phyloP scores from a whole-genome alignment of 2,113 vertebrate genomes.

The Larimichthys crocea region DNA sequence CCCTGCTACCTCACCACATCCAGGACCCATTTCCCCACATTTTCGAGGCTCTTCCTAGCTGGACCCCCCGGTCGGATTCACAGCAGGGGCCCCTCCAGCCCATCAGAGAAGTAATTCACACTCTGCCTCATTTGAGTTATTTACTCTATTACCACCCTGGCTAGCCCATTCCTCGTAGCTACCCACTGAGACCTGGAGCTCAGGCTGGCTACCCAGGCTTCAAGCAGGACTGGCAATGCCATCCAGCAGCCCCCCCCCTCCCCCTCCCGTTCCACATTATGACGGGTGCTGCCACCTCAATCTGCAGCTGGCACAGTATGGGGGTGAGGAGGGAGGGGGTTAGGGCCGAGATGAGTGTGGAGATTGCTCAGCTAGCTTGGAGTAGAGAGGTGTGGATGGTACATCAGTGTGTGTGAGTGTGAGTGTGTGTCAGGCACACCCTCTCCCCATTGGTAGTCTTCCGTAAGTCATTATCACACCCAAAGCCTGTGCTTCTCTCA shows the following conservation, averaged over 20 bases:
- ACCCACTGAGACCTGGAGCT: constrained; percentile 78
- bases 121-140: constrained; percentile 84
- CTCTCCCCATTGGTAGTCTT: constrained; percentile 69
- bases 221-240: constrained; percentile 72
- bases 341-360: constrained; percentile 65
- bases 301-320: constrained; percentile 75
- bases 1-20: constrained; percentile 64
- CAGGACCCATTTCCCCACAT: constrained; percentile 68
- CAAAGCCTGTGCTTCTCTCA: constrained; percentile 72
- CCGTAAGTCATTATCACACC: constrained; percentile 83
- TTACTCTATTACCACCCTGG: constrained; percentile 83
- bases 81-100: constrained; percentile 77
- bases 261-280: constrained; percentile 44
- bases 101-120: constrained; percentile 85
- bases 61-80: constrained; percentile 78
- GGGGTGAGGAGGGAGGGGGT: constrained; percentile 20
- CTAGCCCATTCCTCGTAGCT: constrained; percentile 67
- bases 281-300: constrained; percentile 72
- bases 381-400: constrained; percentile 71
- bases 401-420: constrained; percentile 46
- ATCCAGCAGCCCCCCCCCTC: constrained; percentile 33
- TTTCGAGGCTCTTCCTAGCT: constrained; percentile 63
- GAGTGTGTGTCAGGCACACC: constrained; percentile 50
- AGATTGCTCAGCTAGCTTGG: constrained; percentile 66
- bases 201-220: constrained; percentile 58